These are phyloP conservation scores for Acanthosepion pharaonis DNA, from an alignment of 2,888 invertebrate species.

Conservation along the genomic window DNA sequence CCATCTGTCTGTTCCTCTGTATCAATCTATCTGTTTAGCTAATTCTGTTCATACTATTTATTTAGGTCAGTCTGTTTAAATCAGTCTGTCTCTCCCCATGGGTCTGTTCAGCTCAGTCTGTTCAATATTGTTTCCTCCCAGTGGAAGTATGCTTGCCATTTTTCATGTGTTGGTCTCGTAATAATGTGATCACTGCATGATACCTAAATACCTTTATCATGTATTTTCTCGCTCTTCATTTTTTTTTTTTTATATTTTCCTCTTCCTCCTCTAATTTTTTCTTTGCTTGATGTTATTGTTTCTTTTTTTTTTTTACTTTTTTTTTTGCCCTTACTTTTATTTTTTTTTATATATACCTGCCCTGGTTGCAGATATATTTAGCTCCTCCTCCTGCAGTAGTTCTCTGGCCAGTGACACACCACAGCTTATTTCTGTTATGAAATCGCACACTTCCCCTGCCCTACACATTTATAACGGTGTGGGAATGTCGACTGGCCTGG, in stretches of 20 bases:
- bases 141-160: constrained; percentile 33
- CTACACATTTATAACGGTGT: constrained; percentile 36
- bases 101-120: background rate
- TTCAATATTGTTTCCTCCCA: background rate
- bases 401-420: constrained; percentile 47
- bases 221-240: background rate
- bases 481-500: constrained; percentile 35
- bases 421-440: constrained; percentile 39
- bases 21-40: background rate
- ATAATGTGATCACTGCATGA: constrained; percentile 34
- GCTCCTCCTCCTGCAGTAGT: constrained; percentile 42
- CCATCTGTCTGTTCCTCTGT: no score
- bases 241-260: background rate
- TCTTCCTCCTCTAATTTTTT: background rate
- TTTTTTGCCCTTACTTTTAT: background rate
- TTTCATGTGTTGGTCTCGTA: constrained; percentile 36
- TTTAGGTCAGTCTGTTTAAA: background rate
- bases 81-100: background rate
- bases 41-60: background rate
- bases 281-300: constrained; percentile 37
- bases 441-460: constrained; percentile 46
- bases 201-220: background rate
- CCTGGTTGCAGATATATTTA: constrained; percentile 42
- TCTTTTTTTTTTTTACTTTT: background rate
- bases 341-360: background rate